Conservation (phyloP, 2,113 vertebrate species). For the Scortum barcoo region DNA sequence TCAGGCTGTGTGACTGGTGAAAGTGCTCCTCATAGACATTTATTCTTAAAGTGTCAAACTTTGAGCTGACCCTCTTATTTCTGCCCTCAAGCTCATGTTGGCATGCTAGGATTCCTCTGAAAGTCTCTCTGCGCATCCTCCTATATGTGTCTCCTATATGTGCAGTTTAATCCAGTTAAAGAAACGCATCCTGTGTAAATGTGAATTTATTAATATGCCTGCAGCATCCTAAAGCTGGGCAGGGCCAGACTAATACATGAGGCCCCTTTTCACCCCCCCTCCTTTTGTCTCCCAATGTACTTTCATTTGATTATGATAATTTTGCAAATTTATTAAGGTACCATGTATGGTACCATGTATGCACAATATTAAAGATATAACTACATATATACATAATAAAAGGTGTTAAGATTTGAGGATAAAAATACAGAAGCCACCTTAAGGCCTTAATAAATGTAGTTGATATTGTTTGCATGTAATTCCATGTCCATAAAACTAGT, state of each 20-base stretch:
- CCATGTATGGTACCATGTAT: neutral
- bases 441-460: too few relatives aligned
- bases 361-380: neutral
- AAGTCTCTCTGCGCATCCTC: neutral
- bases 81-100: neutral
- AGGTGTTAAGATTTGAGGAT: neutral
- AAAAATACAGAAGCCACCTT: neutral
- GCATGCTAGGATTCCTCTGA: too few relatives aligned
- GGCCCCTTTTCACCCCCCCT: slow-evolving; percentile 7
- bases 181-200: too few relatives aligned
- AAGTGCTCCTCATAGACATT: neutral
- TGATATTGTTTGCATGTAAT: neutral
- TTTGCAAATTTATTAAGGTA: neutral
- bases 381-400: neutral
- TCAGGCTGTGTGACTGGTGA: neutral
- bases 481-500: neutral
- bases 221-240: too few relatives aligned
- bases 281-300: neutral
- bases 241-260: neutral
- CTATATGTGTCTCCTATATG: neutral
- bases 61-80: neutral
- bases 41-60: slow-evolving; percentile 26
- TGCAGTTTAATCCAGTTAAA: too few relatives aligned
- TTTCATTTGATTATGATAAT: neutral
- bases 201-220: too few relatives aligned